Conservation (phyloP, 1,140 invertebrate genomes). For the Pseudobourletiella spinata region DNA sequence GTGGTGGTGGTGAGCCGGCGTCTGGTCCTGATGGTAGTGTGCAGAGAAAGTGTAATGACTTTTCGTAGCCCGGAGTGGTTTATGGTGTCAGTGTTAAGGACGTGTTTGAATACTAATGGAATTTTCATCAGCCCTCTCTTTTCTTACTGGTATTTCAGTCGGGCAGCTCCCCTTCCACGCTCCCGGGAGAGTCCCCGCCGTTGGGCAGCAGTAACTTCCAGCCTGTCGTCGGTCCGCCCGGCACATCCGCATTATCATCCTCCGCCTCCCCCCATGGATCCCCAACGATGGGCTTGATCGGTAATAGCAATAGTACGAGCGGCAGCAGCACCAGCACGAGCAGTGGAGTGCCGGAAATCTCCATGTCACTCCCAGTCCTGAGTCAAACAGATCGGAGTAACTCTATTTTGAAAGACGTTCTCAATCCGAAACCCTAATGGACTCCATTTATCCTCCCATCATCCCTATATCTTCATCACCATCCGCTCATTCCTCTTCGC, state of each 20-base stretch:
- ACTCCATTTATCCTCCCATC: not conserved
- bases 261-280: constrained; percentile 5
- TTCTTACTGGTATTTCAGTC: constrained; percentile 31
- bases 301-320: not conserved
- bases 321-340: not conserved
- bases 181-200: constrained; percentile 18
- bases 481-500: not conserved
- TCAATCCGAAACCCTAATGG: constrained; percentile 31
- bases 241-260: not conserved
- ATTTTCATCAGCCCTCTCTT: constrained; percentile 9
- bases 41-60: not conserved
- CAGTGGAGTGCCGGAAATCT: constrained; percentile 20
- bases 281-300: not conserved
- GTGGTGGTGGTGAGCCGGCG: no score
- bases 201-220: constrained; percentile 4
- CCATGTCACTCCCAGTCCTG: constrained; percentile 30
- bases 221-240: no score
- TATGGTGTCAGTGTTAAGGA: constrained; percentile 13
- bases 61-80: not conserved
- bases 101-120: constrained; percentile 32
- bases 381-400: constrained; percentile 34
- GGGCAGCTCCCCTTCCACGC: constrained; percentile 24
- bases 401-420: constrained; percentile 34
- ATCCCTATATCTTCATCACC: not conserved
- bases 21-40: no score